Conservation (phyloP, 2,888 invertebrate genomes). For the Ochropleura plecta region DNA sequence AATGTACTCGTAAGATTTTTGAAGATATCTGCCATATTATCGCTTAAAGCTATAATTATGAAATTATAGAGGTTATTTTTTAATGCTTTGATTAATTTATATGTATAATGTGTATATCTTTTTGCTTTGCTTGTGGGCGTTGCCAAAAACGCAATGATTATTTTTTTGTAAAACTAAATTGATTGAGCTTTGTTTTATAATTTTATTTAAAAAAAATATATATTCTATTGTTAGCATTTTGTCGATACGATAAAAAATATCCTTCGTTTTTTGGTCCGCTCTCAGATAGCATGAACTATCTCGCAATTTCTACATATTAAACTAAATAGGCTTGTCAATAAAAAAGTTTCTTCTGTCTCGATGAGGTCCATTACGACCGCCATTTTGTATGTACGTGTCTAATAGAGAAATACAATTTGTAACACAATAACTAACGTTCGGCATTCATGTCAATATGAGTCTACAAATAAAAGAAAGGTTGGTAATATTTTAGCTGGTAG, state of each 20-base stretch:
- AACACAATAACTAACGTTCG: conserved; percentile 56
- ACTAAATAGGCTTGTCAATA: conserved; percentile 65
- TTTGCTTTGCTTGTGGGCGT: neutral
- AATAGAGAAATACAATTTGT: conserved; percentile 74
- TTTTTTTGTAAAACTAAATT: neutral
- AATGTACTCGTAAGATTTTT: conserved; percentile 16
- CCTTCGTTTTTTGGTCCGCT: conserved; percentile 9
- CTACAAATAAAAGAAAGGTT: conserved; percentile 45
- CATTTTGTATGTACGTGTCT: conserved; percentile 76
- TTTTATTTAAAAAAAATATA: neutral
- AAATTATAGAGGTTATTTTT: conserved; percentile 14
- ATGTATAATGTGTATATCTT: neutral
- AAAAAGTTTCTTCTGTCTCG: conserved; percentile 64
- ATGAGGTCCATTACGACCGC: conserved; percentile 67
- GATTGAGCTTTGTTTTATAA: neutral
- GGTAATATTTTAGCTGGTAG: conserved; percentile 32
- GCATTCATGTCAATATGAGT: conserved; percentile 53
- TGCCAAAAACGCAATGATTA: neutral
- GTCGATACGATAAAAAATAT: neutral
- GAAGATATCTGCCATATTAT: neutral
- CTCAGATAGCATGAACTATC: conserved; percentile 44
- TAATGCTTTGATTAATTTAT: conserved; percentile 7
- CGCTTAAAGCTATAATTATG: conserved; percentile 25
- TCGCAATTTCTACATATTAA: conserved; percentile 68
- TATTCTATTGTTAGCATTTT: neutral